A percentile compares a stretch with the other conserved stretches of the same genome.
Evolutionary conservation across 1,140 invertebrate species (phyloP).

Genomic region (Ceratosolen fusciceps): DNA sequence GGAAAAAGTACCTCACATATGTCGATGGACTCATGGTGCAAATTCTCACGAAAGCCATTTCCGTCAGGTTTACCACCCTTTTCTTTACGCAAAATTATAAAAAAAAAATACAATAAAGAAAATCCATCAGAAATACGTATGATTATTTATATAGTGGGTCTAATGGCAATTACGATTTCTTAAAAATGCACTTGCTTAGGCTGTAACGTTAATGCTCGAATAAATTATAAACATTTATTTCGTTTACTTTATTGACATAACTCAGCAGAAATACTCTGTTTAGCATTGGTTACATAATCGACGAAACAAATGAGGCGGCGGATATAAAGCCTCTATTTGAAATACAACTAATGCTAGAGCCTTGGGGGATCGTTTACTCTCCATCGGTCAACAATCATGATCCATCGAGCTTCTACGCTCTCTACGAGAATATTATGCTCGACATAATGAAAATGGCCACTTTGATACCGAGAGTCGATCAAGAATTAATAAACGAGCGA

Average conservation of each 20-base stretch:
- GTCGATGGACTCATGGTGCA: conserved; percentile 76
- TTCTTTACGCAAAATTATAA: too few species aligned
- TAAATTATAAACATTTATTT: too few species aligned
- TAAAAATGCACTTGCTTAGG: too few species aligned
- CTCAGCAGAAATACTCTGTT: not conserved
- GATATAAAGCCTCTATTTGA: conserved; percentile 73
- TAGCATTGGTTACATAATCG: conserved; percentile 69
- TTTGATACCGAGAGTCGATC: conserved; percentile 76
- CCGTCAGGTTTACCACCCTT: conserved; percentile 60
- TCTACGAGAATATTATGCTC: conserved; percentile 74
- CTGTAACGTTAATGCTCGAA: too few species aligned
- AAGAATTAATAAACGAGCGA: conserved; percentile 58
- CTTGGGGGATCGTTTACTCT: conserved; percentile 76
- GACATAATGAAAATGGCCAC: conserved; percentile 79
- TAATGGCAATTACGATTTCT: not conserved
- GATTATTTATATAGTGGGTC: not conserved
- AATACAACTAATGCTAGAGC: conserved; percentile 76
- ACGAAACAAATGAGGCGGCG: conserved; percentile 67
- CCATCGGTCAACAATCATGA: conserved; percentile 76
- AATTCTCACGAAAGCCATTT: conserved; percentile 74
- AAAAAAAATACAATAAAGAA: too few species aligned
- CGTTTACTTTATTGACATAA: too few species aligned
- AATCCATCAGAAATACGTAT: too few species aligned
- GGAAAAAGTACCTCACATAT: conserved; percentile 77
- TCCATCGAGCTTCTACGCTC: conserved; percentile 74